These are phyloP conservation scores for Cactoblastis cactorum DNA, from an alignment of 2,888 invertebrate species.

Conservation along the genomic window DNA sequence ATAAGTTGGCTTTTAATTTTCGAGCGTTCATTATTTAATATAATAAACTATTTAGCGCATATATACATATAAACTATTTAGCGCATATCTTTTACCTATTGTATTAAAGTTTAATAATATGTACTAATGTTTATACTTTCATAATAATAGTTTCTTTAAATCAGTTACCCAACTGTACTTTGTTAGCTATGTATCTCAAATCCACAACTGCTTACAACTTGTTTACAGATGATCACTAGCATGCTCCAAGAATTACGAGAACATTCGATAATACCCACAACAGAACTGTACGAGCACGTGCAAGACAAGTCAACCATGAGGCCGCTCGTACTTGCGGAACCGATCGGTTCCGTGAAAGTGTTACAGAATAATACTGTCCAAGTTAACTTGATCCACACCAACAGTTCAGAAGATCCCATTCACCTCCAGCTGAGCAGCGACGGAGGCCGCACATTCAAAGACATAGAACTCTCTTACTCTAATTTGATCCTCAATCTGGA, in stretches of 20 bases:
- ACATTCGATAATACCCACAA: not conserved
- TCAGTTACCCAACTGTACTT: no score
- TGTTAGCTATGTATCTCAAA: no score
- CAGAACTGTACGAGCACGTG: not conserved
- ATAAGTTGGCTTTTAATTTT: no score
- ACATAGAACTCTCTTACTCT: slow-evolving; percentile 58
- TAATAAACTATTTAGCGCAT: no score
- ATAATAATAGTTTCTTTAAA: no score
- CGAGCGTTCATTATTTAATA: no score
- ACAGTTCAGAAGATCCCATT: slow-evolving; percentile 57
- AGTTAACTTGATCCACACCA: slow-evolving; percentile 62
- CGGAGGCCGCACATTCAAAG: slow-evolving; percentile 56
- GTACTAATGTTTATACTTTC: no score
- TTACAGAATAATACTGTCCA: slow-evolving; percentile 71
- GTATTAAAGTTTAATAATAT: no score
- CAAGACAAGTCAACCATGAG: slow-evolving; percentile 27
- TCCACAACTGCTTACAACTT: not conserved
- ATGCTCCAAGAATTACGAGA: not conserved
- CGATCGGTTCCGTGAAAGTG: slow-evolving; percentile 68
- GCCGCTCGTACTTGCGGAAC: slow-evolving; percentile 57
- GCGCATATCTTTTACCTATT: no score
- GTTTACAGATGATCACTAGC: not conserved
- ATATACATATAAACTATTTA: no score
- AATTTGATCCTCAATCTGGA: slow-evolving; percentile 64
- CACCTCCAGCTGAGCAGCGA: slow-evolving; percentile 63